Evolutionary conservation across 2,888 invertebrate genomes (phyloP).

Genomic region (Dromius quadrimaculatus): DNA sequence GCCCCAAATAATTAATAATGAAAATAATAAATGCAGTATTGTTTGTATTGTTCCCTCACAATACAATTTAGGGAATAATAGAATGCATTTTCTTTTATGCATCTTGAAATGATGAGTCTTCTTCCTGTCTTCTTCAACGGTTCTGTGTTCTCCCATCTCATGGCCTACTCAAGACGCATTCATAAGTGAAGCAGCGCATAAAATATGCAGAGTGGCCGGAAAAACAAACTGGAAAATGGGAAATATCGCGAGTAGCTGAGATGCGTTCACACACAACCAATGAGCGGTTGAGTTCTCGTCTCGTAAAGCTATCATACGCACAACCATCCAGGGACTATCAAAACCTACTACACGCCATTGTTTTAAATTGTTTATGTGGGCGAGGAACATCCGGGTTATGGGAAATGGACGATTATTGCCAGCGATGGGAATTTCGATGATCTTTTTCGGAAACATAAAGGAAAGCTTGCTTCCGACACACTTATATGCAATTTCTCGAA

Average conservation of each 20-base stretch:
- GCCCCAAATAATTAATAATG: too few relatives aligned
- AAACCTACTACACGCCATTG: slow-evolving; percentile 1
- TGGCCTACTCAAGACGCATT: slow-evolving; percentile 7
- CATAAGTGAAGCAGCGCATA: neutral
- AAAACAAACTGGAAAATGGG: slow-evolving; percentile 26
- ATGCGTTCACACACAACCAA: neutral
- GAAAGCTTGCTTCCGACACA: too few relatives aligned
- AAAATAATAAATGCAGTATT: too few relatives aligned
- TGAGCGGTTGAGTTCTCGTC: neutral
- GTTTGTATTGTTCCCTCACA: too few relatives aligned
- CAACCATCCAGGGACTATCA: slow-evolving; percentile 6
- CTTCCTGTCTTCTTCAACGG: slow-evolving; percentile 1
- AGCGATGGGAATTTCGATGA: too few relatives aligned
- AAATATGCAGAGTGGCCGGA: slow-evolving; percentile 17
- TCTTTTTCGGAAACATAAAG: too few relatives aligned
- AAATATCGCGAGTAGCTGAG: neutral
- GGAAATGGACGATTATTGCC: too few relatives aligned
- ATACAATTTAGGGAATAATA: neutral
- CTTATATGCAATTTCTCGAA: too few relatives aligned
- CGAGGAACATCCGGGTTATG: too few relatives aligned
- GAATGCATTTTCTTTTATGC: neutral
- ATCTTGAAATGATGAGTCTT: too few relatives aligned
- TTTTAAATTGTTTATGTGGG: slow-evolving; percentile 8
- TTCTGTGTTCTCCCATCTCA: slow-evolving; percentile 1
- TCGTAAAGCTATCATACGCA: slow-evolving; percentile 9